phyloP scores from a whole-genome alignment of 2,797 vertebrate genomes.

The Periophthalmus magnuspinnatus region DNA sequence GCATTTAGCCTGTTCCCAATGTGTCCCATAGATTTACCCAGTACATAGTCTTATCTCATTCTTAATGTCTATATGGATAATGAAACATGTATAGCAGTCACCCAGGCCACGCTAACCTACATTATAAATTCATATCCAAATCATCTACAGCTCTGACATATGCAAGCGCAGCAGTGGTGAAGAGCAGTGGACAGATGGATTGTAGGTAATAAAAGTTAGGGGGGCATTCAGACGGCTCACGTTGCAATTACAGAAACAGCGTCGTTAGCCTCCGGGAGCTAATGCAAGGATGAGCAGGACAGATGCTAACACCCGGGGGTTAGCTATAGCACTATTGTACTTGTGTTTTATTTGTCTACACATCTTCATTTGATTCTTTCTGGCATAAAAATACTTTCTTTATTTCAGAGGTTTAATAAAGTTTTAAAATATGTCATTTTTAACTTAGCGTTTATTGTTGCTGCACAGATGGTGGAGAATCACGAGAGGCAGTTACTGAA shows the following conservation, averaged over 20 bases:
- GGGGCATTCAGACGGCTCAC: not conserved
- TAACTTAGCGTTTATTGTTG: not conserved
- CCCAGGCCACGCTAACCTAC: not conserved
- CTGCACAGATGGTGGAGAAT: not conserved
- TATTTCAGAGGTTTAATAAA: not conserved
- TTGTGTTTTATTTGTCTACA: not conserved
- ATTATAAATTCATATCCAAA: slow-evolving; percentile 6
- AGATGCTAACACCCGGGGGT: not conserved
- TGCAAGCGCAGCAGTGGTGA: not conserved
- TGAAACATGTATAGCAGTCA: slow-evolving; percentile 3
- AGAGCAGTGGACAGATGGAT: slow-evolving; percentile 2
- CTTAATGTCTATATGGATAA: not conserved
- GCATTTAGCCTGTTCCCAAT: slow-evolving; percentile 35
- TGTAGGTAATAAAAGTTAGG: not conserved
- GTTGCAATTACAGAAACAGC: slow-evolving; percentile 4
- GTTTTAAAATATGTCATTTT: not conserved
- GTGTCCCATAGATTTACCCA: slow-evolving; percentile 13
- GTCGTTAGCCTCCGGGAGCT: not conserved
- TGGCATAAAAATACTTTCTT: not conserved
- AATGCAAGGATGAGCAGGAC: not conserved
- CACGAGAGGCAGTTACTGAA: not conserved
- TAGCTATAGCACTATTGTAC: not conserved
- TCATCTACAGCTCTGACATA: slow-evolving; percentile 1
- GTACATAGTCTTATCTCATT: slow-evolving; percentile 9
- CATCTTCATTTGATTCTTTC: not conserved